phyloP scores from a whole-genome alignment of 1,140 invertebrate species.

The Subanguina moxae region DNA sequence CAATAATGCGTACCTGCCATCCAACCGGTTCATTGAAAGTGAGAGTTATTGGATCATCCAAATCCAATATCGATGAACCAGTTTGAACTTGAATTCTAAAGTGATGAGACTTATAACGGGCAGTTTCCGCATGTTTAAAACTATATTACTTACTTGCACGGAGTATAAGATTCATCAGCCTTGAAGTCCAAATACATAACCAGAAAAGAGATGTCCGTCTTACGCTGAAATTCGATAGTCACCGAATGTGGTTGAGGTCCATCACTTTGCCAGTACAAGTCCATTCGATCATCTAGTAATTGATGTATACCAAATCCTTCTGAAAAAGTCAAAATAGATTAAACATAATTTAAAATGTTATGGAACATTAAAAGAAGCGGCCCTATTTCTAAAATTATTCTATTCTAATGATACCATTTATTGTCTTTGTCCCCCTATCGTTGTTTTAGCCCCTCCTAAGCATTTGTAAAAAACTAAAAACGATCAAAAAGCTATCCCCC shows the following conservation, averaged over 20 bases:
- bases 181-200: slow-evolving; percentile 97
- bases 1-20: slow-evolving; percentile 88
- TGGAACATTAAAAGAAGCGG: no score
- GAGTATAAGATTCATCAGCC: slow-evolving; percentile 96
- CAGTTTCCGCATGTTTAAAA: no score
- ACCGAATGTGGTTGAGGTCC: slow-evolving; percentile 93
- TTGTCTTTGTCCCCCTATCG: no score
- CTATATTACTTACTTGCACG: slow-evolving; percentile 68
- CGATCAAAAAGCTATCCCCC: no score
- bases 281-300: slow-evolving; percentile 83
- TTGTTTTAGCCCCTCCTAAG: no score
- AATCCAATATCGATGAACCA: slow-evolving; percentile 60
- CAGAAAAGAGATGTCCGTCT: slow-evolving; percentile 89
- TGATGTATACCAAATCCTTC: slow-evolving; percentile 94
- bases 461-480: no score
- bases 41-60: slow-evolving; percentile 93
- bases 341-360: no score
- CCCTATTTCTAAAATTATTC: no score
- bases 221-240: slow-evolving; percentile 92
- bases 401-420: no score
- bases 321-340: slow-evolving; percentile 24
- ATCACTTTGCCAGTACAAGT: slow-evolving; percentile 99
- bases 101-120: no score
- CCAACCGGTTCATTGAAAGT: slow-evolving; percentile 88
- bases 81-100: slow-evolving; percentile 45